Evolutionary conservation across 2,113 vertebrate genomes (phyloP).

Genomic region (Shinisaurus crocodilurus): DNA sequence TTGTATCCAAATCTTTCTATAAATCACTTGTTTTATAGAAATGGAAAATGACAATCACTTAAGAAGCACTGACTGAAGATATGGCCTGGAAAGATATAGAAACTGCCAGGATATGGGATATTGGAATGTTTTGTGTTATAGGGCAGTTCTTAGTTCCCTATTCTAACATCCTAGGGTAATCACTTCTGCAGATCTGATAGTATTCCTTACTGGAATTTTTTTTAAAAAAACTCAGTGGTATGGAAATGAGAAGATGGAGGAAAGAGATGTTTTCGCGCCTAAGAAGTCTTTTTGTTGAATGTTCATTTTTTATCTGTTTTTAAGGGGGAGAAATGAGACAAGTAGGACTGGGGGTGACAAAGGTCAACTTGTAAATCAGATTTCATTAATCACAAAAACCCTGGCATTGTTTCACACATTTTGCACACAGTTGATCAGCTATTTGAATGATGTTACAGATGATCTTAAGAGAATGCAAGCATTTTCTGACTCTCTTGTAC

Average conservation of each 20-base stretch:
- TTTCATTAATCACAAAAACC: constrained; percentile 29
- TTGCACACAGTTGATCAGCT: constrained; percentile 17
- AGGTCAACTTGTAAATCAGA: constrained; percentile 29
- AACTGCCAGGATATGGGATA: not conserved
- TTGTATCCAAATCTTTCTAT: not conserved
- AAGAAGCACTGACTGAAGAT: not conserved
- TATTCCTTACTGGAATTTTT: constrained; percentile 19
- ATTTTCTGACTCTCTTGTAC: constrained; percentile 55
- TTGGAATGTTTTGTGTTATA: not conserved
- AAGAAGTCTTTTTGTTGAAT: fast-evolving
- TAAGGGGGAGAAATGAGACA: constrained; percentile 17
- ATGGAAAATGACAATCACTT: constrained; percentile 21
- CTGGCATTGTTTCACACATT: not conserved
- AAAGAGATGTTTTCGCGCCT: not conserved
- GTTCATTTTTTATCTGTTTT: constrained; percentile 1
- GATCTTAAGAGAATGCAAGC: constrained; percentile 42
- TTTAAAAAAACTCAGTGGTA: not conserved
- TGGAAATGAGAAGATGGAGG: constrained; percentile 3
- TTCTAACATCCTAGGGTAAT: constrained; percentile 8
- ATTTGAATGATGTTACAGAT: constrained; percentile 9
- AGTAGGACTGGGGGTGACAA: constrained; percentile 17
- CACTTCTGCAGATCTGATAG: not conserved
- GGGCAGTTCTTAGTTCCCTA: constrained; percentile 12
- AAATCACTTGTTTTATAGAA: not conserved
- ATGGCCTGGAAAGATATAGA: not conserved